Base-by-base conservation (phyloP, 1,140 invertebrate genomes). In the Aphidius gifuensis region DNA sequence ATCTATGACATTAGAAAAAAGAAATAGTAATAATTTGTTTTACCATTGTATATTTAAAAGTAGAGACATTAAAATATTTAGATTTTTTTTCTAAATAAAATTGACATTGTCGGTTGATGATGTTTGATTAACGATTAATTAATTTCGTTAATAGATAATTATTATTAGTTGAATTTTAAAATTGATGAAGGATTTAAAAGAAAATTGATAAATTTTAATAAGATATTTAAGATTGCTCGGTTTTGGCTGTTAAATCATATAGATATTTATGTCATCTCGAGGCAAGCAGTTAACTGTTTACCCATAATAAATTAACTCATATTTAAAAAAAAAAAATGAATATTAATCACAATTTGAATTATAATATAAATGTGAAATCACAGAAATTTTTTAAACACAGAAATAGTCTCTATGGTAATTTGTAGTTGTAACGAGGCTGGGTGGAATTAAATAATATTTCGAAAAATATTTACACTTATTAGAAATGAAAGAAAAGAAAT, bases 191-290 rank as follows among this genome's bases (percentile, higher is more conserved):
- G 4, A 32, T 32, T 32, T 32, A 32, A 32, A 3, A 16, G 16
- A 16, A 32, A 32, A 32, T 32, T 32, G 23, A 32, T 32, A 32
- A 32, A 32, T 69, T 68, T 67, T 66, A 69, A 67, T 69, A 68
- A 69, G 69, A 55, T 69, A 70, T 61, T 63, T 61, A 68, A 66
- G 16, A 63, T 67, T 71, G 71, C 70, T 70, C 71, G 70, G 70
- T 73, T 70, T 67, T 71, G 71, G 71, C 71, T 73, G 70, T 73
- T 69, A 69, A 67, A 68, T 66, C 67, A 51, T 16, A 55, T 66
- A 68, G 61, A 51, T 66, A 60, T 32, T 32, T 61, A 60, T 64
- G 64, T 68, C 61, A 64, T 61, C 58, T 49, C 58, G 53, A 44
- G 53, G 61, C 45, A 61, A 61, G 40, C 60, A 61, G 32, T 62